Evolutionary conservation across 1,140 invertebrate genomes (phyloP), one percentile per base, ranked within the genome.

Genomic region (Dolichoris vasculosae): DNA sequence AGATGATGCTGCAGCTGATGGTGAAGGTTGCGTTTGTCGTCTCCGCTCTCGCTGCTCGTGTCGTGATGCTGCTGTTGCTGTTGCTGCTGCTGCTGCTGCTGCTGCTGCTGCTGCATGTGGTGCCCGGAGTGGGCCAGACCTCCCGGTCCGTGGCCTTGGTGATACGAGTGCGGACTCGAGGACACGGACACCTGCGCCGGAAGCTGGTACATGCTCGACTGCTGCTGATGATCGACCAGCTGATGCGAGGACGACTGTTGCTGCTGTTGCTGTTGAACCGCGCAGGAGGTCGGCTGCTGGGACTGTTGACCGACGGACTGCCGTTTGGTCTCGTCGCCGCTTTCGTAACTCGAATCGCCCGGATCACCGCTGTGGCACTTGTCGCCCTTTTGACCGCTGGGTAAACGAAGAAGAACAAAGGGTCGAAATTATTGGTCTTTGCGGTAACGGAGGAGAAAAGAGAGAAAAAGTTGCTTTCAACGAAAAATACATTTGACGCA

Each of bases 141-240:
- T 23, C 2, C 55, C 55, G 92, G 81, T 75, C 89, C 86, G 83
- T 93, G 92, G 78, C 89, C 88, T 80, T 92, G 92, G 73, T 93
- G 92, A 86, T 93, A 93, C 51, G 93, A 91, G 88, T 91, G 92
- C 7, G 59, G 91, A 86, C 92, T 93, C 48, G 93, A 94, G 32
- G 92, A 93, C 30, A 93, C 91, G 0, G 93, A 92, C 46, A 92
- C 90, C 0, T 92, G 93, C 17, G 90, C 84, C n/a, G 93, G 94
- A 48, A 94, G 90, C 82, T 94, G 94, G 83, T 94, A 94, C 91
- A 94, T 94, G 86, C 91, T 89, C 64, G 94, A 91, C n/a, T 91
- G 91, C 59, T 90, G 90, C 40, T 88, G 89, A n/a, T 84, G 76
- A 15, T 89, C 88, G 32, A 88, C 85, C 46, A 88, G 88, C 17